Conservation (phyloP, 2,113 vertebrate species). For the Tupaia tana region DNA sequence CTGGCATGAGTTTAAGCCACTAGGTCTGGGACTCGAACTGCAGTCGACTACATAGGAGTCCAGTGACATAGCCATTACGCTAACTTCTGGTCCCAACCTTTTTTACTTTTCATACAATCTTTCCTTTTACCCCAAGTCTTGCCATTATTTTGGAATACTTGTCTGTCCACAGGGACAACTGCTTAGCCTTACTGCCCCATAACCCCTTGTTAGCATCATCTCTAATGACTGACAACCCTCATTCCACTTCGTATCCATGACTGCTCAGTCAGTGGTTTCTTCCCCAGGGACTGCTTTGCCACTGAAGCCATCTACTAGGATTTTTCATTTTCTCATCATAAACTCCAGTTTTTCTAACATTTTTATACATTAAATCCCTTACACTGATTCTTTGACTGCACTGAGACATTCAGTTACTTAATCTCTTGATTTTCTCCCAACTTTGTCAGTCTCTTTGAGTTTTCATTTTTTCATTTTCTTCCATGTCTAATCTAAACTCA, state of each 20-base stretch:
- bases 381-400: background rate
- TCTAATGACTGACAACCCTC: background rate
- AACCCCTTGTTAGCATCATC: background rate
- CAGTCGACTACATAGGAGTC: too few species aligned
- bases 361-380: background rate
- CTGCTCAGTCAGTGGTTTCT: background rate
- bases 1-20: too few species aligned
- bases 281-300: background rate
- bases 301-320: background rate
- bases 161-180: background rate
- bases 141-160: background rate
- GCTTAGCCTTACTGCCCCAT: background rate
- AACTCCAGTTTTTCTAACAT: background rate
- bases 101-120: background rate
- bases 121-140: background rate
- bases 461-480: constrained; percentile 28
- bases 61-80: too few species aligned
- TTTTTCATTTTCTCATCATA: background rate
- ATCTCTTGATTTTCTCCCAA: constrained; percentile 12
- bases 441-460: background rate
- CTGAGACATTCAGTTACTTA: background rate
- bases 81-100: background rate
- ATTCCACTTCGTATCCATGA: background rate
- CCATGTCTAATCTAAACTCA: background rate
- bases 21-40: too few species aligned